Percentiles rank a stretch among this genome's conserved stretches.
These are phyloP conservation scores for Cotesia congregata DNA, from an alignment of 2,888 invertebrate species.

Conservation along the genomic window DNA sequence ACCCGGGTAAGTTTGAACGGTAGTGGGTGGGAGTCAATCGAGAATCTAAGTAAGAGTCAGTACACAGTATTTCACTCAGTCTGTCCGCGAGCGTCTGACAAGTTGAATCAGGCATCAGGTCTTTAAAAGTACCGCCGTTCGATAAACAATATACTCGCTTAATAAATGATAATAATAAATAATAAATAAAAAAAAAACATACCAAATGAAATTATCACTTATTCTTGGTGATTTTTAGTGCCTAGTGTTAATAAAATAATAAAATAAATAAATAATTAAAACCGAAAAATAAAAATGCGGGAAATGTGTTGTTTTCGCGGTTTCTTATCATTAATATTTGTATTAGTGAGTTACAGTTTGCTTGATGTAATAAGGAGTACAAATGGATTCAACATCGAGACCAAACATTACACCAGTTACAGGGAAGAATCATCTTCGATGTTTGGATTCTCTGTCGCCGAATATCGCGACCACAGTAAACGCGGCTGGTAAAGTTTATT, in stretches of 20 bases:
- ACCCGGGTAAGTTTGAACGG: conserved; percentile 9
- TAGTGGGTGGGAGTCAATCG: conserved; percentile 21
- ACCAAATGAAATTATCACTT: conserved; percentile 2
- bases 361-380: conserved; percentile 43
- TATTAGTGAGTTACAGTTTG: conserved; percentile 44
- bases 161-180: neutral
- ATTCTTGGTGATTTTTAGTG: neutral
- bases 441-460: conserved; percentile 67
- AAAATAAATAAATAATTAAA: neutral
- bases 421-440: conserved; percentile 57
- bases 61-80: conserved; percentile 52
- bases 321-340: conserved; percentile 46
- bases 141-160: neutral
- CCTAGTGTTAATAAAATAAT: neutral
- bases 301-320: conserved; percentile 51
- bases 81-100: conserved; percentile 63
- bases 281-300: conserved; percentile 12
- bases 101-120: conserved; percentile 51
- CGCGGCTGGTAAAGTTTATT: conserved; percentile 60
- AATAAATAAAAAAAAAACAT: neutral
- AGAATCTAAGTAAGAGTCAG: conserved; percentile 13
- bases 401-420: conserved; percentile 63
- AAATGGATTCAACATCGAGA: conserved; percentile 64
- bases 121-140: neutral
- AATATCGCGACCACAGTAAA: conserved; percentile 58